These are phyloP conservation scores for Ciona savignyi DNA, from an alignment of 23 tunicate species.

Conservation along the genomic window DNA sequence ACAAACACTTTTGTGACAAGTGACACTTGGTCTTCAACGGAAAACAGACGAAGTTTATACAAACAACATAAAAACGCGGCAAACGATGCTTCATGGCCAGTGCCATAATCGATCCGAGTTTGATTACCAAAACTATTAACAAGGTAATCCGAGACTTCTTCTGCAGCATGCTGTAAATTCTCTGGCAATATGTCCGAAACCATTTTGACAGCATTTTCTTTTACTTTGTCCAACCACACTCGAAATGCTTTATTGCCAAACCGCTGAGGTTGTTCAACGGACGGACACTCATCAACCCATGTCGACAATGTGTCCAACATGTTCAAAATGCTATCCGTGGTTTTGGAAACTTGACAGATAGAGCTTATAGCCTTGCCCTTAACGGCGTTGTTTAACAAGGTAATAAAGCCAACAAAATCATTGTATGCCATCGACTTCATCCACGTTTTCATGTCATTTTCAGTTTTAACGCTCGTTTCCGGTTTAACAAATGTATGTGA, in stretches of 20 bases:
- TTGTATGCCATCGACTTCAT: constrained; percentile 64
- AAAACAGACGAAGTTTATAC: constrained; percentile 54
- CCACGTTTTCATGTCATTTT: constrained; percentile 72
- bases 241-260: constrained; percentile 96
- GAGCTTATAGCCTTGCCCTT: constrained; percentile 50
- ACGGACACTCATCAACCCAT: constrained; percentile 69
- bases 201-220: constrained; percentile 32
- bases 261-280: constrained; percentile 77
- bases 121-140: constrained; percentile 75
- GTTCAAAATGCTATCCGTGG: constrained; percentile 23
- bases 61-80: constrained; percentile 87
- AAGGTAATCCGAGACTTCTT: constrained; percentile 76
- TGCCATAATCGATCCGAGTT: constrained; percentile 94
- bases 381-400: constrained; percentile 37
- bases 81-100: constrained; percentile 95
- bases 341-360: constrained; percentile 36
- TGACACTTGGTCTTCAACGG: constrained; percentile 63
- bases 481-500: constrained; percentile 53
- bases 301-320: constrained; percentile 38
- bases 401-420: constrained; percentile 70
- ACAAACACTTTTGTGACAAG: constrained; percentile 61
- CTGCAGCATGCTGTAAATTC: constrained; percentile 49
- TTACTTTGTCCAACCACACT: constrained; percentile 49
- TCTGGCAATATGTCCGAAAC: constrained; percentile 39
- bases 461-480: constrained; percentile 19